phyloP scores from a whole-genome alignment of 2,888 invertebrate species.

The Drosophila subsilvestris region DNA sequence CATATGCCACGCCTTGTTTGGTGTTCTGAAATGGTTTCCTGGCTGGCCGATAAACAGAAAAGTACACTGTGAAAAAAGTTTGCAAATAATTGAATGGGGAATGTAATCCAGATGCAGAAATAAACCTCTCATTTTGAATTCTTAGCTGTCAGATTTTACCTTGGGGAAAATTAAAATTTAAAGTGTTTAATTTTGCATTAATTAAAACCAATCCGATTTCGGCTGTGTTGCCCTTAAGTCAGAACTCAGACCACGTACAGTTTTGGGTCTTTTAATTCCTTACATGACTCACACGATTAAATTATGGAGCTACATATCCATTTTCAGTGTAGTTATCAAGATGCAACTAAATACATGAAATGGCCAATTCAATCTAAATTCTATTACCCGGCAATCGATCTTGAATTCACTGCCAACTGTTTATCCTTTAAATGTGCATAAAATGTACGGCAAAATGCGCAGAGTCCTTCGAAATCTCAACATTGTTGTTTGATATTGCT shows the following conservation, averaged over 20 bases:
- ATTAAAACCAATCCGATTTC: too few species aligned
- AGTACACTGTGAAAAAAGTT: background rate
- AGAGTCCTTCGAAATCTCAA: constrained; percentile 21
- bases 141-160: too few species aligned
- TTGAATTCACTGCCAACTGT: constrained; percentile 10
- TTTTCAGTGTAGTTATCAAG: background rate
- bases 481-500: constrained; percentile 27
- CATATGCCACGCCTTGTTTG: constrained; percentile 52
- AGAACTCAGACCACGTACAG: too few species aligned
- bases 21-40: constrained; percentile 18
- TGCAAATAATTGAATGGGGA: background rate
- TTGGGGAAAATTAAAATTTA: too few species aligned
- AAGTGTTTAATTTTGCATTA: too few species aligned
- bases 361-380: constrained; percentile 56
- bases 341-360: constrained; percentile 23
- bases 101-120: background rate
- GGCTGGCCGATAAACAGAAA: constrained; percentile 22
- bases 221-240: too few species aligned
- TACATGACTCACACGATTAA: too few species aligned
- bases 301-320: too few species aligned
- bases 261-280: too few species aligned
- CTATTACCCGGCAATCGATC: constrained; percentile 20
- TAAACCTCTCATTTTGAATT: too few species aligned
- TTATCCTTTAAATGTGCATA: constrained; percentile 20
- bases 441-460: constrained; percentile 43